phyloP scores from a whole-genome alignment of 2,113 vertebrate genomes.

The Petromus typicus region DNA sequence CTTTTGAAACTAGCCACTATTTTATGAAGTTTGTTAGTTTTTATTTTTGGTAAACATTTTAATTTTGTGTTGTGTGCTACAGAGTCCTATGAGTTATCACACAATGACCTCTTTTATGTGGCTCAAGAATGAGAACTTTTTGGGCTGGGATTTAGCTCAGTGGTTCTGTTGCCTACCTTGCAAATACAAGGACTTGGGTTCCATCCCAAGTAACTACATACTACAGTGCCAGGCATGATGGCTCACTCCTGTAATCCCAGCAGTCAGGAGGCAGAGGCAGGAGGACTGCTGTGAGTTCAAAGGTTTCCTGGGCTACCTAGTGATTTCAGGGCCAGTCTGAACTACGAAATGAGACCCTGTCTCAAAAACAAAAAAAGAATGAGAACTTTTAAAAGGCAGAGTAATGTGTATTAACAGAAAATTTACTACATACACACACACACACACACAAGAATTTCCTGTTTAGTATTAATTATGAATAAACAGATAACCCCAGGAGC shows the following conservation, averaged over 20 bases:
- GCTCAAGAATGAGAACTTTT: slow-evolving; percentile 28
- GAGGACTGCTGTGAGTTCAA: too few relatives aligned
- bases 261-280: too few relatives aligned
- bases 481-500: neutral
- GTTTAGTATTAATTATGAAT: neutral
- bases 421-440: neutral
- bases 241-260: too few relatives aligned
- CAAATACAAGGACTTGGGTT: too few relatives aligned
- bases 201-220: too few relatives aligned
- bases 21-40: slow-evolving; percentile 27
- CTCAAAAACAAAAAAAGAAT: too few relatives aligned
- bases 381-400: slow-evolving; percentile 22
- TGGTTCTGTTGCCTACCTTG: too few relatives aligned
- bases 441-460: neutral
- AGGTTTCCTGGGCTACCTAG: too few relatives aligned
- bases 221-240: too few relatives aligned
- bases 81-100: neutral
- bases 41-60: slow-evolving; percentile 44
- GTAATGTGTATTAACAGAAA: neutral
- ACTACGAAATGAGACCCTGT: too few relatives aligned
- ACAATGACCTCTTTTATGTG: neutral
- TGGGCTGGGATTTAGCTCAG: too few relatives aligned
- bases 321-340: too few relatives aligned
- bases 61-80: neutral
- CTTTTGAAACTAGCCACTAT: slow-evolving; percentile 34